Evolutionary conservation across 2,797 vertebrate genomes (phyloP), one percentile per base, ranked within the genome.

Genomic region (Gymnodraco acuticeps): DNA sequence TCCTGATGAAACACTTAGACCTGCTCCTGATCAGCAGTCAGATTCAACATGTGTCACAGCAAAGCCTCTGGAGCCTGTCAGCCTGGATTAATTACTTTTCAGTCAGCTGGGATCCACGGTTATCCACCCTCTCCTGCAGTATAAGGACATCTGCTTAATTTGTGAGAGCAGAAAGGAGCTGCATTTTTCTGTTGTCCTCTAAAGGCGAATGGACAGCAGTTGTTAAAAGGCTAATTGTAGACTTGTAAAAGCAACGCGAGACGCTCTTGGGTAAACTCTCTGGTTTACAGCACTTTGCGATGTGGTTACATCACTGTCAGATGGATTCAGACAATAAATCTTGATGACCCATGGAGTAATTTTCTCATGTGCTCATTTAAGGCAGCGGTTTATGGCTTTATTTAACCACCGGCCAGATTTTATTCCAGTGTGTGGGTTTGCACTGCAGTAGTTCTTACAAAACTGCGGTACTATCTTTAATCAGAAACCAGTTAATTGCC

Each of bases 1-100:
- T 87, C 84, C 87, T 90, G 88, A 91, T 87, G 81, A 87, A 83
- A 85, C 70, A 64, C 72, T 42, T 19, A 55, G 77, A 74, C 67
- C 72, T 64, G 54, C 64, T 78, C 51, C 33, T 78, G 73, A 83
- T 84, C 62, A 77, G 50, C 70, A 45, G 46, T 85, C 65, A 58
- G 31, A 88, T 87, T 84, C 81, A 79, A 78, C 85, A 72, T 43
- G 55, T 63, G 70, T 75, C 71, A 62, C 78, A 66, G 70, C 53
- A 68, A 58, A 65, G 62, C 59, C 67, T 75, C 76, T 61, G 51
- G 64, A 77, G 75, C 59, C 75, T 59, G 71, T 84, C 81, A 75
- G 61, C 83, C 51, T 73, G 74, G 53, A 86, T 80, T 85, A 79
- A 83, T 84, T 78, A 45, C 70, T 82, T 75, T 86, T 85, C 77